These are phyloP conservation scores for Gallinago solitaria DNA, from an alignment of 2,797 vertebrate species.

Conservation along the genomic window DNA sequence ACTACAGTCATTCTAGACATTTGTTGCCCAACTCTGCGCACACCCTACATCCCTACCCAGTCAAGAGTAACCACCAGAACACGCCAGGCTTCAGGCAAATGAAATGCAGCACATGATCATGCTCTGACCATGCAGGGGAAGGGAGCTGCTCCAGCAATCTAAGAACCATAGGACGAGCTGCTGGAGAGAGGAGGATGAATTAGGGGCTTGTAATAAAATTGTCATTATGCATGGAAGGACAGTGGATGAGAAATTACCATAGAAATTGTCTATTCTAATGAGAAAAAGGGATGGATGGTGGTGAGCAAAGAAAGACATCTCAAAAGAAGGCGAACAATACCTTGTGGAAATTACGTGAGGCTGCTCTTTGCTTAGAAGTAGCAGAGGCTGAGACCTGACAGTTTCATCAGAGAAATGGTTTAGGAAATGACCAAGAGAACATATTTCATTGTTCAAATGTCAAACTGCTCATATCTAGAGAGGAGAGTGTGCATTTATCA, in stretches of 20 bases:
- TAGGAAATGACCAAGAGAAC: not conserved
- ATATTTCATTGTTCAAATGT: constrained; percentile 8
- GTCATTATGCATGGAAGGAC: not conserved
- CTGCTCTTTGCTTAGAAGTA: not conserved
- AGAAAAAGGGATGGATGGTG: not conserved
- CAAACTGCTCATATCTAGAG: not conserved
- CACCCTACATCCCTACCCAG: not conserved
- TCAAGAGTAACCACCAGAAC: not conserved
- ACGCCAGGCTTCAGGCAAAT: not conserved
- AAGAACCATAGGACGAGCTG: not conserved
- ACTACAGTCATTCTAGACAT: not conserved
- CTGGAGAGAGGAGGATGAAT: not conserved
- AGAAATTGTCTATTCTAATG: not conserved
- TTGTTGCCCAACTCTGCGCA: not conserved
- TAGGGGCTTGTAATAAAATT: not conserved
- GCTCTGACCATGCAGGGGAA: not conserved
- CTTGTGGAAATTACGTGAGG: constrained; percentile 22
- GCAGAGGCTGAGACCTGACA: constrained; percentile 1
- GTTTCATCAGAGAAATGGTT: constrained; percentile 1
- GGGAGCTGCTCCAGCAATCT: not conserved
- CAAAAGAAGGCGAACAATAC: not conserved
- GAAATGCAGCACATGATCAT: not conserved
- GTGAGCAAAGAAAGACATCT: not conserved
- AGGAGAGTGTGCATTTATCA: not conserved
- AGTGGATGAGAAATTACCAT: not conserved